Evolutionary conservation across 2,113 vertebrate genomes (phyloP).

Genomic region (Isichthys henryi): DNA sequence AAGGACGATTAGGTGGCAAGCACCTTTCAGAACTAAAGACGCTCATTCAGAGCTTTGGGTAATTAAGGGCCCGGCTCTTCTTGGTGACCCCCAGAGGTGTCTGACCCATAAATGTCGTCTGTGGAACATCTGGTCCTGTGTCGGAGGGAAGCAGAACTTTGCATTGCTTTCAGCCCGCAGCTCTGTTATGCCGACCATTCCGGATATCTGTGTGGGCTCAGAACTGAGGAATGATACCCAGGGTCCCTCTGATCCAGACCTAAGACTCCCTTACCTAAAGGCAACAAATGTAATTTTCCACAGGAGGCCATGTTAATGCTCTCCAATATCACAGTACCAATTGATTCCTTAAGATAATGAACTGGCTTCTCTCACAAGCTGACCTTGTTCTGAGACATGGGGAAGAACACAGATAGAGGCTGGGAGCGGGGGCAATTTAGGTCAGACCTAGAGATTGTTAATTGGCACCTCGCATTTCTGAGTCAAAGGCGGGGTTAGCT

Average conservation of each 20-base stretch:
- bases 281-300: background rate
- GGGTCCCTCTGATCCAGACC: background rate
- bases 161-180: background rate
- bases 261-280: background rate
- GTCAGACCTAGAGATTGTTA: conserved; percentile 23
- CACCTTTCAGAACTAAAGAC: background rate
- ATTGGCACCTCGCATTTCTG: conserved; percentile 10
- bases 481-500: background rate
- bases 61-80: background rate
- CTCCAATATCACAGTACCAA: background rate
- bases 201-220: background rate
- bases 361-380: conserved; percentile 3
- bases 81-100: background rate
- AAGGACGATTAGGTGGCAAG: conserved; percentile 36
- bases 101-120: background rate
- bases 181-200: background rate
- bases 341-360: conserved; percentile 19
- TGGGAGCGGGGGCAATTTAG: conserved; percentile 13
- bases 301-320: background rate
- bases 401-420: background rate
- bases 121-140: background rate
- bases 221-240: background rate
- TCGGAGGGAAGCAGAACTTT: background rate
- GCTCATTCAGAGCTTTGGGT: background rate
- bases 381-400: conserved; percentile 21